These are phyloP conservation scores for Nematostella vectensis DNA, from an alignment of 92 coral and sea anemone genomes.

Conservation along the genomic window DNA sequence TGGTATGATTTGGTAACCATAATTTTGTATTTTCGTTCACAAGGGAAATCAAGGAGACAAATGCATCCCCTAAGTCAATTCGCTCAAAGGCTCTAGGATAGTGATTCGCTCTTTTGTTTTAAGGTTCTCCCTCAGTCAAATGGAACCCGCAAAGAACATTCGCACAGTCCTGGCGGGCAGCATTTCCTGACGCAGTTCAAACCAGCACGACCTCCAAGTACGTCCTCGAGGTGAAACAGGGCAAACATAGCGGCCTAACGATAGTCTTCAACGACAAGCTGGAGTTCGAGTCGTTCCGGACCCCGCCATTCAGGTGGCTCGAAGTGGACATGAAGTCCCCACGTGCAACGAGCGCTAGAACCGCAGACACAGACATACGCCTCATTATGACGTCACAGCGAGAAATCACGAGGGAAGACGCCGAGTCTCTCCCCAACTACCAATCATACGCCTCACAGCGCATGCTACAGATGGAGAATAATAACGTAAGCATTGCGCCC, in stretches of 20 bases:
- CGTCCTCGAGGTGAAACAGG: slow-evolving; percentile 36
- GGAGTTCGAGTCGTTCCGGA: slow-evolving; percentile 36
- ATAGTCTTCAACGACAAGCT: slow-evolving; percentile 30
- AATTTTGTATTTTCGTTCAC: too few relatives aligned
- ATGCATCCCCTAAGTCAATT: too few relatives aligned
- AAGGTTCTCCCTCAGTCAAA: too few relatives aligned
- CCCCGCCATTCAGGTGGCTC: slow-evolving; percentile 67
- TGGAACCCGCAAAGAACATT: too few relatives aligned
- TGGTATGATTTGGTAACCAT: too few relatives aligned
- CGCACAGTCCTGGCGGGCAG: slow-evolving; percentile 15
- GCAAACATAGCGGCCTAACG: slow-evolving; percentile 29
- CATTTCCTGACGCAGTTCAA: slow-evolving; percentile 2
- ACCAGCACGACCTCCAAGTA: slow-evolving; percentile 13
- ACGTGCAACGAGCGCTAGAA: slow-evolving; percentile 21
- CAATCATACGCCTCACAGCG: slow-evolving; percentile 34
- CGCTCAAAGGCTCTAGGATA: too few relatives aligned
- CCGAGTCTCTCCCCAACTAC: slow-evolving; percentile 29
- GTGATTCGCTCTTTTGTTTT: too few relatives aligned
- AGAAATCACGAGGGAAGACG: slow-evolving; percentile 18
- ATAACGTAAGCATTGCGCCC: slow-evolving; percentile 11
- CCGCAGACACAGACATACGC: slow-evolving; percentile 57
- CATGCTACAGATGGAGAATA: slow-evolving; percentile 4
- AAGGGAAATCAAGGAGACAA: too few relatives aligned
- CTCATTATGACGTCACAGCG: slow-evolving; percentile 39
- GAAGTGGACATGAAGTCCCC: slow-evolving; percentile 53